Conservation (phyloP, 1,140 invertebrate genomes). For the Solenopsis invicta region DNA sequence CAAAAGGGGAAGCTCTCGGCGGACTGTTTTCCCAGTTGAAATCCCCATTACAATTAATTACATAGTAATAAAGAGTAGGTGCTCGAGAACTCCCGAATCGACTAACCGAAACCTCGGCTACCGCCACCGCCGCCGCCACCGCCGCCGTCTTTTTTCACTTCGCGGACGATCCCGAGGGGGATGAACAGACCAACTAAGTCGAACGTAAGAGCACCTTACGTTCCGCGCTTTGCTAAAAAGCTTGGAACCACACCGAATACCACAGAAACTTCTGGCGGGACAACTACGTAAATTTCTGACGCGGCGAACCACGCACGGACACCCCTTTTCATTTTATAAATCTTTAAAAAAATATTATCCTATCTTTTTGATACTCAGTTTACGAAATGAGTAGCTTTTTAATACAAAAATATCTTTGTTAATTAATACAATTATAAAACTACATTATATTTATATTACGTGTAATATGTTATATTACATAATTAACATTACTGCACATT, state of each 20-base stretch:
- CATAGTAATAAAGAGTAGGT: constrained; percentile 70
- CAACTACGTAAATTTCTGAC: constrained; percentile 72
- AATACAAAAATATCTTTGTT: not conserved
- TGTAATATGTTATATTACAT: not conserved
- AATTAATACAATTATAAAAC: not conserved
- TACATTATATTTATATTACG: constrained; percentile 1
- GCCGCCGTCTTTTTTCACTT: constrained; percentile 40
- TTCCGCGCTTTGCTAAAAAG: constrained; percentile 69
- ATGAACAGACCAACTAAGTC: constrained; percentile 62
- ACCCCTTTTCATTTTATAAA: not conserved
- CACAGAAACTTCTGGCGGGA: constrained; percentile 69
- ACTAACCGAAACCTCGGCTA: constrained; percentile 68
- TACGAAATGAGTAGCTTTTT: not conserved
- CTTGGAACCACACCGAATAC: constrained; percentile 27
- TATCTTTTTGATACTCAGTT: not conserved
- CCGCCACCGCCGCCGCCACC: not conserved
- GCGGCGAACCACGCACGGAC: constrained; percentile 31
- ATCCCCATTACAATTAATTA: constrained; percentile 76
- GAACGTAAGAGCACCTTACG: constrained; percentile 73
- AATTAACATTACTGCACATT: not conserved
- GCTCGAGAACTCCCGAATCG: constrained; percentile 60
- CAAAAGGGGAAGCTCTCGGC: constrained; percentile 43
- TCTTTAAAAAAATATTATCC: not conserved
- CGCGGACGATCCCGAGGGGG: constrained; percentile 47
- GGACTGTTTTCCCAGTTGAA: constrained; percentile 60